Conservation (phyloP, 2,113 vertebrate genomes). For the Sebastes fasciatus region DNA sequence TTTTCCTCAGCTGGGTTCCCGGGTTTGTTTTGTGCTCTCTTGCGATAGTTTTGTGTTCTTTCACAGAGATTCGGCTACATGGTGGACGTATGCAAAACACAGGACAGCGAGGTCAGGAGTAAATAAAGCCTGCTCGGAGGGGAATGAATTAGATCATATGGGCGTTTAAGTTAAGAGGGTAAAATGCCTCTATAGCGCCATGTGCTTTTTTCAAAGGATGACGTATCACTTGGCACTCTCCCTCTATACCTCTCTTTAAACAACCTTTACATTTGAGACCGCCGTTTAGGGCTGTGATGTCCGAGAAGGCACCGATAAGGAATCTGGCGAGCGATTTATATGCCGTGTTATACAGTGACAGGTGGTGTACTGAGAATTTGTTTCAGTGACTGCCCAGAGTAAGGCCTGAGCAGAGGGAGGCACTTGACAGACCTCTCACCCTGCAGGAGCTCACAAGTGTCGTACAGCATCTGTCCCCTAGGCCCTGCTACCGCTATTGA, state of each 20-base stretch:
- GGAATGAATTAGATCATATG: neutral
- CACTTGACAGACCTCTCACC: slow-evolving; percentile 65
- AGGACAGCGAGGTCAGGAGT: neutral
- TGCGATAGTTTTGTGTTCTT: slow-evolving; percentile 22
- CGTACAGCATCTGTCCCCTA: slow-evolving; percentile 55
- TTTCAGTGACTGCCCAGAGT: slow-evolving; percentile 63
- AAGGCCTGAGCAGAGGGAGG: slow-evolving; percentile 40
- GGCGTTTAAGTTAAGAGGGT: slow-evolving; percentile 36
- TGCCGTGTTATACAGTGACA: slow-evolving; percentile 43
- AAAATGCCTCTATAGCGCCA: slow-evolving; percentile 20
- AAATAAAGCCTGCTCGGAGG: slow-evolving; percentile 2
- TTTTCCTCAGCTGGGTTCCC: neutral
- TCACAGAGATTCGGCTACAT: slow-evolving; percentile 21
- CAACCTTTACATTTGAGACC: slow-evolving; percentile 24
- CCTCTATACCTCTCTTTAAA: slow-evolving; percentile 10
- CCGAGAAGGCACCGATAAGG: slow-evolving; percentile 23
- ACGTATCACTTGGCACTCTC: slow-evolving; percentile 9
- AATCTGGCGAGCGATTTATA: slow-evolving; percentile 42
- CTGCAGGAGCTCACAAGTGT: slow-evolving; percentile 60
- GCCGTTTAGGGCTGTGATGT: slow-evolving; percentile 31
- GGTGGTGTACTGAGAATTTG: slow-evolving; percentile 62
- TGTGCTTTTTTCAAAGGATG: slow-evolving; percentile 4
- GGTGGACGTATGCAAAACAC: slow-evolving; percentile 28
- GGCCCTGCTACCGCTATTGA: slow-evolving; percentile 51
- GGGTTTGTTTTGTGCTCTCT: slow-evolving; percentile 17